A percentile compares a stretch with the other conserved stretches of the same genome.
Evolutionary conservation across 2,888 invertebrate genomes (phyloP).

Genomic region (Tetrapedia diversipes): DNA sequence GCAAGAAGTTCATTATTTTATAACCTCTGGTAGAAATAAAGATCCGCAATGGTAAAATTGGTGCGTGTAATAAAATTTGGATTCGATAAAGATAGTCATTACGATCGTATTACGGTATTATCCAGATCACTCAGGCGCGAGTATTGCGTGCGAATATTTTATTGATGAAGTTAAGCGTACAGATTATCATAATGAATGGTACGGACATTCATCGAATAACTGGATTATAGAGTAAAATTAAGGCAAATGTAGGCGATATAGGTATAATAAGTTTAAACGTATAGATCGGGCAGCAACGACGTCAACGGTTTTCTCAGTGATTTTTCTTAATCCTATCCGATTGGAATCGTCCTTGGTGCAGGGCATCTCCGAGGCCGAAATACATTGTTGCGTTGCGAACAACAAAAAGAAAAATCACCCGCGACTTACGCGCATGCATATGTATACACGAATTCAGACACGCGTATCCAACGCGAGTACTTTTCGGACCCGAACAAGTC

Average conservation of each 20-base stretch:
- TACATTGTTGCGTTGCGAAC: neutral
- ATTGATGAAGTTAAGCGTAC: slow-evolving; percentile 6
- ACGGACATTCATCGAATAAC: slow-evolving; percentile 16
- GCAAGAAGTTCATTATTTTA: no score
- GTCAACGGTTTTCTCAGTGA: neutral
- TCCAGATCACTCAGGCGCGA: neutral
- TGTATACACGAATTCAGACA: slow-evolving; percentile 45
- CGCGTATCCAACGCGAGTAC: slow-evolving; percentile 66
- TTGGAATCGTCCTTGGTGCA: neutral
- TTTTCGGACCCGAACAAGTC: slow-evolving; percentile 77
- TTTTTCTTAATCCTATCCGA: neutral
- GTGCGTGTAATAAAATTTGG: no score
- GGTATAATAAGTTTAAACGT: neutral
- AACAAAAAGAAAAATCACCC: slow-evolving; percentile 14
- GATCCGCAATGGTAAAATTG: no score
- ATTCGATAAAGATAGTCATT: no score
- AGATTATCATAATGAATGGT: slow-evolving; percentile 5
- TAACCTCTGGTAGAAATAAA: no score
- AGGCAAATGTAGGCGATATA: neutral
- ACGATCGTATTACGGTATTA: neutral
- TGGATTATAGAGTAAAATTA: slow-evolving; percentile 6
- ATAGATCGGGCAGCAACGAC: neutral
- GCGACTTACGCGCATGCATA: slow-evolving; percentile 24
- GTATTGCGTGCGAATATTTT: slow-evolving; percentile 1
- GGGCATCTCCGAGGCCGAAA: neutral